Conservation (phyloP, 2,113 vertebrate species). For the Bambusicola thoracicus region DNA sequence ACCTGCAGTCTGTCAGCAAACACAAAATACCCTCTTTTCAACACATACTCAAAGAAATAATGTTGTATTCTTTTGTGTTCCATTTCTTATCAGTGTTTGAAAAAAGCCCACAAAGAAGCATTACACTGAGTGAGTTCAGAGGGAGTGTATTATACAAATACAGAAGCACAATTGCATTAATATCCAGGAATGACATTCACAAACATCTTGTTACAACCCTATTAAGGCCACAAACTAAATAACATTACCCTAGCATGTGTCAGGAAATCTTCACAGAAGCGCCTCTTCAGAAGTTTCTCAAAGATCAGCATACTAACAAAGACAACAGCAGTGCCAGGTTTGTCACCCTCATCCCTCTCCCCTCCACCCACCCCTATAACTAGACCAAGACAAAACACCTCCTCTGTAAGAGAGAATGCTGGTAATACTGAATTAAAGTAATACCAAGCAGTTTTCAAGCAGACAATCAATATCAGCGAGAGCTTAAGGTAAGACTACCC, state of each 20-base stretch:
- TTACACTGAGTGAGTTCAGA: not conserved
- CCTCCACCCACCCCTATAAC: not conserved
- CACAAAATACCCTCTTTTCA: not conserved
- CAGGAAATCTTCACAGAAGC: not conserved
- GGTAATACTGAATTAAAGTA: not conserved
- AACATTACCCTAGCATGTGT: not conserved
- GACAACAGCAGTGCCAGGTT: not conserved
- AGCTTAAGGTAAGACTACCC: not conserved
- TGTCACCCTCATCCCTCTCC: no score
- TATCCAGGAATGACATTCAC: not conserved
- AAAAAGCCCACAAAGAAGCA: not conserved
- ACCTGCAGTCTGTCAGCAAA: not conserved
- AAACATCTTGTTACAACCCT: not conserved
- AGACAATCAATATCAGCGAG: not conserved
- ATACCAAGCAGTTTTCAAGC: not conserved
- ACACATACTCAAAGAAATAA: not conserved
- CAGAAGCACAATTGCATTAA: not conserved
- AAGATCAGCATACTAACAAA: accelerated
- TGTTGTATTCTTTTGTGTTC: not conserved
- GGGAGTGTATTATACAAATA: not conserved
- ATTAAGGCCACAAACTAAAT: not conserved
- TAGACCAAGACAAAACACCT: not conserved
- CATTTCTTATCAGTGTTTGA: not conserved
- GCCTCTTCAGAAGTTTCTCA: not conserved
- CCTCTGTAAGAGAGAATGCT: not conserved